Evolutionary conservation across 2,113 vertebrate genomes (phyloP).

Genomic region (Tiliqua scincoides): DNA sequence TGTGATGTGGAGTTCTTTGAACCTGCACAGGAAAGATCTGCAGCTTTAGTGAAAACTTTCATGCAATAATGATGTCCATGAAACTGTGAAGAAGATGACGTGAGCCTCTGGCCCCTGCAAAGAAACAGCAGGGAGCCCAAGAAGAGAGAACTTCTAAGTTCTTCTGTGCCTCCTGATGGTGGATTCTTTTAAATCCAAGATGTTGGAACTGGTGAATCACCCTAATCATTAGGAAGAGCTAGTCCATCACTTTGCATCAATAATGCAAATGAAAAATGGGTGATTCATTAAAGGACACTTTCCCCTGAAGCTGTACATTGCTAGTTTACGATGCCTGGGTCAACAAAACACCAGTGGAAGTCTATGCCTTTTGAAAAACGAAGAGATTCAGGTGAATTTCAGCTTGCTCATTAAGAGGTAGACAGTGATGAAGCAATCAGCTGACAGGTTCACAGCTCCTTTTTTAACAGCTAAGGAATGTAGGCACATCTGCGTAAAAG

Average conservation of each 20-base stretch:
- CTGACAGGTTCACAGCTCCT: background rate
- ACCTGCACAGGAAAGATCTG: background rate
- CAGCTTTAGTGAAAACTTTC: background rate
- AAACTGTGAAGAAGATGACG: background rate
- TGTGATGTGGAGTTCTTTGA: background rate
- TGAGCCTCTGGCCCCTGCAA: background rate
- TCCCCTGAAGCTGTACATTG: background rate
- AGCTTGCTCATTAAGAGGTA: background rate
- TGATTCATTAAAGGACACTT: background rate
- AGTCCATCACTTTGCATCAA: background rate
- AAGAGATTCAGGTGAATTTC: background rate
- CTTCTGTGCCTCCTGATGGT: background rate
- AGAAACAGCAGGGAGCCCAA: background rate
- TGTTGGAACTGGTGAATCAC: background rate
- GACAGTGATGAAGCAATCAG: background rate
- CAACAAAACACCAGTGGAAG: background rate
- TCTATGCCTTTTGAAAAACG: background rate
- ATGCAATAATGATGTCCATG: background rate
- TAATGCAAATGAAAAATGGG: background rate
- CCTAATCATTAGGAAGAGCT: background rate
- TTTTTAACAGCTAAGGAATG: background rate
- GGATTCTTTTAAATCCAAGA: background rate
- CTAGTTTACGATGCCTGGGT: background rate
- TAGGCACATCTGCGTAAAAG: background rate
- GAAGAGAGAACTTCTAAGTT: background rate